A percentile compares a stretch with the other conserved stretches of the same genome.
Conservation (phyloP, 2,888 invertebrate genomes). For the Eugnorisma glareosa region DNA sequence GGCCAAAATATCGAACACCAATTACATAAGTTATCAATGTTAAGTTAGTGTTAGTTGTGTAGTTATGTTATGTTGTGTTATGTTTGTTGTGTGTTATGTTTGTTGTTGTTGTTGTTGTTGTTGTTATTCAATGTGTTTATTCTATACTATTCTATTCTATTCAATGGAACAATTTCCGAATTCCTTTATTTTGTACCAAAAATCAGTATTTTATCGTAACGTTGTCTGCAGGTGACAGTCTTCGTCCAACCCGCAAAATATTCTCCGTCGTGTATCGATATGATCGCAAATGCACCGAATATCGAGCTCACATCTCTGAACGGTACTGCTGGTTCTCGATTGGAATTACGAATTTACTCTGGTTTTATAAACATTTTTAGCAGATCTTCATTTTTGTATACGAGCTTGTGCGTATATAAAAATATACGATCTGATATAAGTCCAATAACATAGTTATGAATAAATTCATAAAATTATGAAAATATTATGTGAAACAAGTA, state of each 20-base stretch:
- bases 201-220: conserved; percentile 78
- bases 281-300: conserved; percentile 82
- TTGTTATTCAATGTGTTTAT: too few relatives aligned
- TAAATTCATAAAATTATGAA: background rate
- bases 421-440: too few relatives aligned
- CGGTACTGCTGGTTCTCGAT: conserved; percentile 74
- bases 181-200: conserved; percentile 64
- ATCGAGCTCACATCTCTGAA: conserved; percentile 77
- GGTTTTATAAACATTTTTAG: background rate
- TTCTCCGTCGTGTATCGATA: conserved; percentile 85
- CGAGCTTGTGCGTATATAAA: background rate
- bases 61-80: too few relatives aligned
- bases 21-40: conserved; percentile 50
- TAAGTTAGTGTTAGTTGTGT: too few relatives aligned
- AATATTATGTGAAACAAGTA: background rate
- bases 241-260: conserved; percentile 83
- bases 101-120: too few relatives aligned
- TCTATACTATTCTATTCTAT: too few relatives aligned
- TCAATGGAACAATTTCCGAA: conserved; percentile 62
- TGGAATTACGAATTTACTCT: background rate
- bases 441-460: background rate
- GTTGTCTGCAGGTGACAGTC: conserved; percentile 75
- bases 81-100: too few relatives aligned
- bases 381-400: background rate
- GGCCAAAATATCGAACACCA: background rate